Base-by-base conservation (phyloP, 1,140 invertebrate genomes). In the Chironomus striatipennis region DNA sequence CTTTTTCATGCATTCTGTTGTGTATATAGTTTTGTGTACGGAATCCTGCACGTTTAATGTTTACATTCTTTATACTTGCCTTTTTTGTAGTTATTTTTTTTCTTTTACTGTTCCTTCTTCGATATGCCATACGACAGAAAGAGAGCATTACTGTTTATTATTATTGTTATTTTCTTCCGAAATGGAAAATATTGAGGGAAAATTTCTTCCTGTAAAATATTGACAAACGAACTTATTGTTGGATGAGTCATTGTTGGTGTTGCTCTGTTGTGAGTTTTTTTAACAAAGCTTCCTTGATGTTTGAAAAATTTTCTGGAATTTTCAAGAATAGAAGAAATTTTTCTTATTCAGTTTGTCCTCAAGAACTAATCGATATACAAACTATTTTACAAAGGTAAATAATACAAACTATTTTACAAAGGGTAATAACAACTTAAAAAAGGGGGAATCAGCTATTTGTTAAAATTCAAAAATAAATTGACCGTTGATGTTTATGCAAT, bases 201-300 rank as follows among this genome's bases (percentile, higher is more conserved):
- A 47, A 47, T 47, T 12, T 57, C 47, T 57, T 57, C 47, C 47
- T 57, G 47, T 57, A 57, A 57, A 57, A 57, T 57, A 57, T 57
- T 57, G 47, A 57, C 47, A 57, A 15, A 57, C 47, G 5, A 12
- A 57, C 47, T n/a, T 34, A 34, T 34, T 34, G 24, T 57, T n/a
- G 9, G 12, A 57, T 57, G 47, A 57, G 47, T n/a, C n/a, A 57
- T 57, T 57, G 47, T 57, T 57, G 12, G 43, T 47, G 15, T 47
- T 47, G 43, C 43, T 47, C 43, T 47, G 43, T 15, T n/a, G n/a
- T 15, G 47, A 5, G 2, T 34, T 34, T 34, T 34, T 5, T 34
- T 34, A 2, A 5, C 24, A 2, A 34, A 34, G 24, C 24, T 34
- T 34, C 2, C 24, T 34, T 34, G n/a, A 15, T 57, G 47, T 57